Conservation (phyloP, 2,113 vertebrate species). For the Coregonus clupeaformis region DNA sequence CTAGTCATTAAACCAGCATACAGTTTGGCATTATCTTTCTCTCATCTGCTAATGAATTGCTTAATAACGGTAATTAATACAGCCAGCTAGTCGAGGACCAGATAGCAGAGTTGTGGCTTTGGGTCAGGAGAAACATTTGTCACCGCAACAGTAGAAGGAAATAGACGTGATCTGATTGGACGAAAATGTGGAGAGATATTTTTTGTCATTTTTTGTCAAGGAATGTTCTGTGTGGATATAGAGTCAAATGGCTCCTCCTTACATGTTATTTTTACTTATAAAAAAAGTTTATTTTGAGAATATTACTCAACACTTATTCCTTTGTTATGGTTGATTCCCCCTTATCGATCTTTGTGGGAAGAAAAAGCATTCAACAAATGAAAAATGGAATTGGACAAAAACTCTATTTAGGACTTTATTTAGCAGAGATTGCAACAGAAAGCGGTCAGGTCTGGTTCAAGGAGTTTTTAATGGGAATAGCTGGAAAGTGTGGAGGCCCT, state of each 20-base stretch:
- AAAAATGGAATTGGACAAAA: conserved; percentile 18
- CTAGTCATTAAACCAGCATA: conserved; percentile 19
- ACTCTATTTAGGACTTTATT: conserved; percentile 13
- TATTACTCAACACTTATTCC: not conserved
- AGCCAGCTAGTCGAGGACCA: conserved; percentile 26
- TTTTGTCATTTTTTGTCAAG: not conserved
- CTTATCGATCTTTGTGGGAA: not conserved
- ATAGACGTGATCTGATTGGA: not conserved
- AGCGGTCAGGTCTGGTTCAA: conserved; percentile 29
- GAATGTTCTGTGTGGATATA: not conserved
- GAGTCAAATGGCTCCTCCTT: too few relatives aligned
- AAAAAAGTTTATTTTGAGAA: not conserved
- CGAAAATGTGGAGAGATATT: not conserved
- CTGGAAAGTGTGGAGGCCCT: conserved; percentile 8
- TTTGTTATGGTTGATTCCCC: not conserved
- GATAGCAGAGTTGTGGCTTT: not conserved
- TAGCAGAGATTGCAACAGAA: conserved; percentile 15
- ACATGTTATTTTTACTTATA: not conserved
- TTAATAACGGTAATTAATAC: conserved; percentile 57
- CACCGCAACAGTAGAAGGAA: conserved; percentile 1
- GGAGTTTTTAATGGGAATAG: conserved; percentile 14
- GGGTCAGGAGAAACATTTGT: conserved; percentile 30
- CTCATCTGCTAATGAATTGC: conserved; percentile 42
- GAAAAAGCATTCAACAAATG: not conserved
- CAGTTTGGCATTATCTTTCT: conserved; percentile 44